Evolutionary conservation across 2,113 vertebrate genomes (phyloP).

Genomic region (Ellobius talpinus): DNA sequence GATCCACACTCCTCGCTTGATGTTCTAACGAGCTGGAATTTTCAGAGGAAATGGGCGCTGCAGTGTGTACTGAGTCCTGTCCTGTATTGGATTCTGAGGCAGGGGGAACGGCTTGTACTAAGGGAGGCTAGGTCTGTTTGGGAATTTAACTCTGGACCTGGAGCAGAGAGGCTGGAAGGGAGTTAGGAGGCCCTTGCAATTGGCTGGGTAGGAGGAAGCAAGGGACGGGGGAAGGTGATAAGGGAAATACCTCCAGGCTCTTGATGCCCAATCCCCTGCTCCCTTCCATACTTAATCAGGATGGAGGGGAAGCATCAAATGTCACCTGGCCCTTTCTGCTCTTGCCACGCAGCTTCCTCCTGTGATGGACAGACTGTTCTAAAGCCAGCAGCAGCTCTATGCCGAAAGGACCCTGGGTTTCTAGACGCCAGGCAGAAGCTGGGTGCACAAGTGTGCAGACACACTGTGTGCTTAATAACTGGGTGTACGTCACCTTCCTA

Average conservation of each 20-base stretch:
- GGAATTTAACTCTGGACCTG: background rate
- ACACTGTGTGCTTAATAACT: background rate
- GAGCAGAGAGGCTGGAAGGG: background rate
- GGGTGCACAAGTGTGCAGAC: rapidly evolving
- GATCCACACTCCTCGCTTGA: background rate
- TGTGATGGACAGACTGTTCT: background rate
- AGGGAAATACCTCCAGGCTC: background rate
- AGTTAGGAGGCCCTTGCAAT: background rate
- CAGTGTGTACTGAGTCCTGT: background rate
- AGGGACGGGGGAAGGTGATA: background rate
- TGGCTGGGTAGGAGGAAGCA: background rate
- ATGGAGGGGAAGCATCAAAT: background rate
- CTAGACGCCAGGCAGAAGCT: background rate
- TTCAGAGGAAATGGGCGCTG: background rate
- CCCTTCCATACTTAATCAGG: background rate
- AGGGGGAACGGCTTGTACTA: background rate
- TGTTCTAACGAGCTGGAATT: background rate
- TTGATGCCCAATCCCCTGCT: background rate
- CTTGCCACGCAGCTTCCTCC: background rate
- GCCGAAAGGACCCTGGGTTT: background rate
- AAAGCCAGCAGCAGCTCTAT: background rate
- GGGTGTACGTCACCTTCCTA: background rate
- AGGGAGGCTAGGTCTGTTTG: background rate
- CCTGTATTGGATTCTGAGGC: background rate
- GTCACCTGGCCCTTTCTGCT: background rate